A percentile compares a stretch with the other conserved stretches of the same genome.
Evolutionary conservation across 2,888 invertebrate species (phyloP).

Genomic region (Papilio demoleus): DNA sequence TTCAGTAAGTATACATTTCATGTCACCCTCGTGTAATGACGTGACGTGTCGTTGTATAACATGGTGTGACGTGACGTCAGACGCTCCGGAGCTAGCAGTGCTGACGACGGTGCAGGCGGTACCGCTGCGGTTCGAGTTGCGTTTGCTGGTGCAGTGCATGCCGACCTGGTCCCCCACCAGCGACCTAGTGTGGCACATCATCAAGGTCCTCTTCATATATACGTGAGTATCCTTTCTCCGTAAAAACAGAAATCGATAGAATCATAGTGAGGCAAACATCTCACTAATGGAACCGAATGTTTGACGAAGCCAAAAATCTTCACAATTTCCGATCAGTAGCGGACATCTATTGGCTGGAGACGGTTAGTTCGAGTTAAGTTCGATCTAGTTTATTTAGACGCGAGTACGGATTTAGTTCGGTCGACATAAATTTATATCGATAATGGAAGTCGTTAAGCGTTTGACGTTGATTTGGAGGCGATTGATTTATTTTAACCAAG

Average conservation of each 20-base stretch:
- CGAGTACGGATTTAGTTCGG: neutral
- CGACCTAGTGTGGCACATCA: constrained; percentile 87
- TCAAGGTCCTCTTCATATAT: constrained; percentile 89
- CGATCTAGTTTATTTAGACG: neutral
- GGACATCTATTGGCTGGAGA: neutral
- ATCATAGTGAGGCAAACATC: neutral
- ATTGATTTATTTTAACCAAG: constrained; percentile 6
- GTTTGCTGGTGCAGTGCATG: constrained; percentile 87
- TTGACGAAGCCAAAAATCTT: neutral
- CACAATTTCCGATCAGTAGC: neutral
- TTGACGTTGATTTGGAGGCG: constrained; percentile 2
- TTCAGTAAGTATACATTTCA: constrained; percentile 83
- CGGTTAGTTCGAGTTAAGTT: neutral
- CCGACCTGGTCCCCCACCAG: constrained; percentile 86
- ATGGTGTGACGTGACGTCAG: constrained; percentile 67
- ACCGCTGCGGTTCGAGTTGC: constrained; percentile 79
- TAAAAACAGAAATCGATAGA: neutral
- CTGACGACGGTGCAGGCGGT: constrained; percentile 82
- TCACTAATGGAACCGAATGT: neutral
- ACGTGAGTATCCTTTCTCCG: constrained; percentile 74
- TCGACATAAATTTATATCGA: neutral
- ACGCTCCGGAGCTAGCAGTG: constrained; percentile 89
- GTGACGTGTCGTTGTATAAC: neutral
- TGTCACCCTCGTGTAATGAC: neutral
- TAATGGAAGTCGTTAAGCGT: neutral